Base-by-base conservation (phyloP, 2,797 vertebrate genomes). In the Scomberomorus guttatus region DNA sequence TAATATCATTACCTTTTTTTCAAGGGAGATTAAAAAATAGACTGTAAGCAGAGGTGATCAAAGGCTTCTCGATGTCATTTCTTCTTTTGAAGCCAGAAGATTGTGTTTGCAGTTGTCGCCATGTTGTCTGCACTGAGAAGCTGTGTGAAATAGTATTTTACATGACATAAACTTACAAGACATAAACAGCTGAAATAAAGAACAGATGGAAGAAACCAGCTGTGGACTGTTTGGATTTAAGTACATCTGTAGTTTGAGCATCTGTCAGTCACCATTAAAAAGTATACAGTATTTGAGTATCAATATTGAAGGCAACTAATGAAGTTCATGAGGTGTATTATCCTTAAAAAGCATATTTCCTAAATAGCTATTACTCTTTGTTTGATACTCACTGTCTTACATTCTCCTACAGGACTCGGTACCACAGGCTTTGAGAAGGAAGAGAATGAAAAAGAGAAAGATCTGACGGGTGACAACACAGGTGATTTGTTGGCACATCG, bases 351-450 rank as follows among this genome's bases (percentile, higher is more conserved):
- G 3, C 14, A 27, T 17, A 44, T 57, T 61, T 50, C 20, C 17
- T 57, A 3, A 51, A 46, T 54, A 13, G 17, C 13, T 58, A 1
- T 55, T 46, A 22, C 4, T 67, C n/a, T 22, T 65, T 74, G 2
- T 66, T 65, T 72, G 34, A 10, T 29, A 18, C 22, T 85, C 22
- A 24, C 17, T 39, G 18, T 65, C 15, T 64, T 50, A 50, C 70
- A 1, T 80, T 66, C 27, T 54, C 3, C 37, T 48, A 1, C 77
- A 95, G 95, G 81, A 44, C n/a, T 79, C 25, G 51, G 82, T 66
- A 74, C 83, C 58, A 73, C 83, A n/a, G 82, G 86, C 58, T 71
- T 67, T 42, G 92, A 91, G 25, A 94, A 87, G 56, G 87, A 92
- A 34, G 87, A 88, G 6, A 75, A 60, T 27, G 75, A 79, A 6